These are phyloP conservation scores for Oreochromis spilurus DNA, from an alignment of 2,113 vertebrate genomes.

Conservation along the genomic window DNA sequence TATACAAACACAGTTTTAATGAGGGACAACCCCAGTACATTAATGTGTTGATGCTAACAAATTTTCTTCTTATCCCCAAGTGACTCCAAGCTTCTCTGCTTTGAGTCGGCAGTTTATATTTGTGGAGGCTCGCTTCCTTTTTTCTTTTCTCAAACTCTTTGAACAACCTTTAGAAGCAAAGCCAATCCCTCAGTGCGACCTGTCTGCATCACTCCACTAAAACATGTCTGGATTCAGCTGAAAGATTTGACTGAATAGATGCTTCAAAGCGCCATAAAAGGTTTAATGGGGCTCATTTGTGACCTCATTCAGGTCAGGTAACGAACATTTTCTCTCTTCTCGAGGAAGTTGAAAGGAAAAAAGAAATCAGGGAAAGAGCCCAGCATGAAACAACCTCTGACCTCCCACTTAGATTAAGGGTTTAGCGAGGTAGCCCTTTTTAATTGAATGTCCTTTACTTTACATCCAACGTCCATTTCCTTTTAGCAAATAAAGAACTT, in stretches of 20 bases:
- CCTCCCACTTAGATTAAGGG: neutral
- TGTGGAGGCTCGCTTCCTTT: neutral
- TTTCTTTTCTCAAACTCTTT: neutral
- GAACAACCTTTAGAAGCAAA: conserved; percentile 26
- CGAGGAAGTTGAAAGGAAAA: neutral
- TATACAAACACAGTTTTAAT: neutral
- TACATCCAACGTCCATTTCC: neutral
- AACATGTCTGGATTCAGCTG: neutral
- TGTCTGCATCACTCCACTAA: neutral
- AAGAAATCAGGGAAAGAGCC: neutral
- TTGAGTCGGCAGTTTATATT: neutral
- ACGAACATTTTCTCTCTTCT: neutral
- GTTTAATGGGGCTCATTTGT: conserved; percentile 12
- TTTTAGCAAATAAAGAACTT: neutral
- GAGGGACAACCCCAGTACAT: neutral
- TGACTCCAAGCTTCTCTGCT: neutral
- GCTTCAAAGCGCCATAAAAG: neutral
- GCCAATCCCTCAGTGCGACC: neutral
- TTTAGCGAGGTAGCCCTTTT: neutral
- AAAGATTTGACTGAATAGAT: neutral
- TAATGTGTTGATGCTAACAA: neutral
- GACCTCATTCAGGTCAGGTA: neutral
- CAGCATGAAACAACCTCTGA: neutral
- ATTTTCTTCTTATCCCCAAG: neutral
- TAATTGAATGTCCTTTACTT: neutral